Base-by-base conservation (phyloP, 2,888 invertebrate genomes). In the Drosophila kuntzei region DNA sequence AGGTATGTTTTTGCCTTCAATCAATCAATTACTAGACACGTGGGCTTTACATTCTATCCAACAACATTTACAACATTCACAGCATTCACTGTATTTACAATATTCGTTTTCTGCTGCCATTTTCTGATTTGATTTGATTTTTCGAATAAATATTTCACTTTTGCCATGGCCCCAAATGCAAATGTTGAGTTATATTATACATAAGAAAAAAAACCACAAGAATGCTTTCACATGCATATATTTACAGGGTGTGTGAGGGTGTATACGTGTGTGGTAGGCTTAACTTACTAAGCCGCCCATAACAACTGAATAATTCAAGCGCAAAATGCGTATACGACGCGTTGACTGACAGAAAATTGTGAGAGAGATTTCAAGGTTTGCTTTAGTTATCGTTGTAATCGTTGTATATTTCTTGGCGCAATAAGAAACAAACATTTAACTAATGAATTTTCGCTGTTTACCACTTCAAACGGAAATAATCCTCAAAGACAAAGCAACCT, bases 1-100 rank as follows among this genome's bases (percentile, higher is more conserved):
- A 60, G 70, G 50, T 53, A 60, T 71, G 50, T 53, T 55, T 71
- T 65, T 61, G 71, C 39, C 66, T 68, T 58, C 62, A 76, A 80
- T 83, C 84, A 76, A 83, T 77, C 80, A 80, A 80, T 76, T 76
- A 79, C 47, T 65, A 50, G 72, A 76, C 80, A 87, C 69, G 76
- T 83, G 68, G 49, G 69, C 53, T 47, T 61, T 54, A 70, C 74
- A 70, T 74, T 50, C 61, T 53, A 36, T 58, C 18, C 55, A 22
- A 4, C 44, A 22, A 6, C 20, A 32, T 22, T 36, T 37, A 25
- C 27, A 5, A 16, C n/a, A 54, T 54, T 41, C 51, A 53, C 25
- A 25, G 3, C 8, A 41, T 49, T 49, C 34, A 18, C 27, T 8
- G 27, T 9, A 27, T 27, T 27, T 9, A 27, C 20, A 34, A 32